These are phyloP conservation scores for Phrynosoma platyrhinos DNA, from an alignment of 2,113 vertebrate genomes.

Conservation along the genomic window DNA sequence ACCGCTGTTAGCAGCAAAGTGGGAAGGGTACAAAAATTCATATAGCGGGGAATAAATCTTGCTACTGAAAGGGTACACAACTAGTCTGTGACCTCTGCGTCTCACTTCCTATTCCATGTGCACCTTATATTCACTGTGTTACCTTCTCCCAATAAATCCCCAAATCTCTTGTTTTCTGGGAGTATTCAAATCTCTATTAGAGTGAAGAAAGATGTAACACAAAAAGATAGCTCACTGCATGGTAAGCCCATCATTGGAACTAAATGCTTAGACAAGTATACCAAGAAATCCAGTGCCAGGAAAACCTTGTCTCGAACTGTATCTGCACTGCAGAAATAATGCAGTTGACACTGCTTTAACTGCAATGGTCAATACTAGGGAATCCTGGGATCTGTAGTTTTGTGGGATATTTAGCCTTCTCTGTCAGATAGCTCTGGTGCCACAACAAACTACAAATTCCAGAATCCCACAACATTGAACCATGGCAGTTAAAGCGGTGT, in stretches of 20 bases:
- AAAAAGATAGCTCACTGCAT: neutral
- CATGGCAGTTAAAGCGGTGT: too few relatives aligned
- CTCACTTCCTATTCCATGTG: neutral
- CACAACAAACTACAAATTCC: too few relatives aligned
- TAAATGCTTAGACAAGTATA: neutral
- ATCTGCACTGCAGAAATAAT: too few relatives aligned
- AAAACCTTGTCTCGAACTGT: too few relatives aligned
- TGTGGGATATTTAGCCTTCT: too few relatives aligned
- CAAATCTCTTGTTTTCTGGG: neutral
- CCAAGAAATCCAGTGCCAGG: neutral
- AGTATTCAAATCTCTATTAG: neutral
- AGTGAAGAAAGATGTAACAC: neutral
- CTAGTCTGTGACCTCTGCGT: too few relatives aligned
- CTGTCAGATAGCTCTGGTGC: too few relatives aligned
- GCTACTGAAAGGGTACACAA: neutral
- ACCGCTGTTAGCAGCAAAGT: neutral
- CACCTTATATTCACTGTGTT: too few relatives aligned
- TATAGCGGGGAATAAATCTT: neutral
- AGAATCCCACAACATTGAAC: too few relatives aligned
- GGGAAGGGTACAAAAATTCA: neutral
- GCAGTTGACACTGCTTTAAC: too few relatives aligned
- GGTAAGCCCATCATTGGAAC: neutral
- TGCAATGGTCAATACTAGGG: too few relatives aligned
- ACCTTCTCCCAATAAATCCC: neutral
- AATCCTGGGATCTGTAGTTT: too few relatives aligned